Percentiles rank a stretch among this genome's conserved stretches.
Evolutionary conservation across 1,140 invertebrate genomes (phyloP).

Genomic region (Drosophila funebris): DNA sequence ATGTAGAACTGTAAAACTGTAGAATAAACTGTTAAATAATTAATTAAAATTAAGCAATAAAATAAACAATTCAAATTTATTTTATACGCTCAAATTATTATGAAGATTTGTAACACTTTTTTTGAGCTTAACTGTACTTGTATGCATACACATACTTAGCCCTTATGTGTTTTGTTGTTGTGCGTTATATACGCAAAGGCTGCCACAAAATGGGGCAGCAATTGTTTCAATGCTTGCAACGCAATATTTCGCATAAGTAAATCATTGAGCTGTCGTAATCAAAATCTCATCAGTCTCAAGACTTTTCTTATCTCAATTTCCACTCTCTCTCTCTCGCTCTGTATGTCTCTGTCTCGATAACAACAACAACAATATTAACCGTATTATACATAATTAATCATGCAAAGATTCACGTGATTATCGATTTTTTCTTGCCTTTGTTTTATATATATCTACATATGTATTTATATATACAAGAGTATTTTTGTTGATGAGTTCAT

Average conservation of each 20-base stretch:
- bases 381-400: conserved; percentile 72
- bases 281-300: conserved; percentile 21
- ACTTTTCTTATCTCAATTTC: background rate
- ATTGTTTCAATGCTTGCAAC: conserved; percentile 14
- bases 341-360: background rate
- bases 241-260: conserved; percentile 10
- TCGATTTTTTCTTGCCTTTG: conserved; percentile 50
- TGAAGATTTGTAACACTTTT: too few relatives aligned
- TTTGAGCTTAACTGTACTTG: background rate
- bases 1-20: too few relatives aligned
- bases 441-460: background rate
- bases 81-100: too few relatives aligned
- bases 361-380: background rate
- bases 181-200: background rate
- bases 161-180: background rate
- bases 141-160: background rate
- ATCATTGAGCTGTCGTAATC: conserved; percentile 23
- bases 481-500: conserved; percentile 40
- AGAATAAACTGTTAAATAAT: too few relatives aligned
- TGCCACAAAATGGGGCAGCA: conserved; percentile 9
- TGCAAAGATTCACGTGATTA: conserved; percentile 37
- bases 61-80: too few relatives aligned
- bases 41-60: too few relatives aligned
- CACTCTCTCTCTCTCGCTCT: background rate
- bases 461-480: background rate